phyloP scores from a whole-genome alignment of 2,797 vertebrate genomes.

The Brotula barbata region DNA sequence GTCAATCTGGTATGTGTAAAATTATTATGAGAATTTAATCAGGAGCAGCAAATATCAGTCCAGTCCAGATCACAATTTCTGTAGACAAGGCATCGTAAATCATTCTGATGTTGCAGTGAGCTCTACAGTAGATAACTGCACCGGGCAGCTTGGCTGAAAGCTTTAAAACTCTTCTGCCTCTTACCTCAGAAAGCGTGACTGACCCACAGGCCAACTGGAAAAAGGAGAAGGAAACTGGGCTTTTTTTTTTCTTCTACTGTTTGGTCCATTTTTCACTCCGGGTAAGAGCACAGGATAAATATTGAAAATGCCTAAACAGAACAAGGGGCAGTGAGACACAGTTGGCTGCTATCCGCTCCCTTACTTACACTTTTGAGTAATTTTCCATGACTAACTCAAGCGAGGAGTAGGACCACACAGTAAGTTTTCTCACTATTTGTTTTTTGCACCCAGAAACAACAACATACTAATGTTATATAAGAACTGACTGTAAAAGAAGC shows the following conservation, averaged over 20 bases:
- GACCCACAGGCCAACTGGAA: constrained; percentile 11
- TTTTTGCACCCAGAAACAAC: background rate
- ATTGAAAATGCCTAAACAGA: background rate
- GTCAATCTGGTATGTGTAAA: constrained; percentile 43
- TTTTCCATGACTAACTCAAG: too few species aligned
- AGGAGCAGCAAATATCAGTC: constrained; percentile 21
- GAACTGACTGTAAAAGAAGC: constrained; percentile 1
- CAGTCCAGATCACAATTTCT: constrained; percentile 20
- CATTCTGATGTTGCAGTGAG: constrained; percentile 24
- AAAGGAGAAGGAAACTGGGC: constrained; percentile 4
- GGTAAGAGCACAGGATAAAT: background rate
- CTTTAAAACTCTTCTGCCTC: constrained; percentile 17
- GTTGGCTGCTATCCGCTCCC: too few species aligned
- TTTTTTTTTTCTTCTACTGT: background rate
- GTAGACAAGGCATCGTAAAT: constrained; percentile 30
- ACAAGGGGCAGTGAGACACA: background rate
- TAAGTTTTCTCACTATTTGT: background rate
- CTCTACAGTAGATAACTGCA: constrained; percentile 19
- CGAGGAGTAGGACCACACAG: too few species aligned
- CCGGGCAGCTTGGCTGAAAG: constrained; percentile 18
- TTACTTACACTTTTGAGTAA: too few species aligned
- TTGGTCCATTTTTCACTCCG: background rate
- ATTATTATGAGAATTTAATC: constrained; percentile 44
- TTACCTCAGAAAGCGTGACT: constrained; percentile 1
- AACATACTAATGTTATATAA: background rate